Evolutionary conservation across 2,113 vertebrate species (phyloP).

Genomic region (Sturnira hondurensis): DNA sequence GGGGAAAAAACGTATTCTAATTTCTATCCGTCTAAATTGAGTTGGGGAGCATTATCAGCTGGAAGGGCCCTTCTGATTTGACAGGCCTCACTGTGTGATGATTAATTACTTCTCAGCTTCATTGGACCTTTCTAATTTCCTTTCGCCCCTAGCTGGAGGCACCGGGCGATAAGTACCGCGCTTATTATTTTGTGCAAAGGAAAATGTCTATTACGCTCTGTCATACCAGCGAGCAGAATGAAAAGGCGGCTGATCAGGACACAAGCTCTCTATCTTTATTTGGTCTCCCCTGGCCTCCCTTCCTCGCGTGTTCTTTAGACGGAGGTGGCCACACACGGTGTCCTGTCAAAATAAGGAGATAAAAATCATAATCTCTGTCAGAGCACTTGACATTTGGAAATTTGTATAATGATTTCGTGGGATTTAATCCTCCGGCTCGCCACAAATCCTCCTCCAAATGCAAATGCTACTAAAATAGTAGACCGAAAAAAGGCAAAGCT

Average conservation of each 20-base stretch:
- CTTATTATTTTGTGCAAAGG: conserved; percentile 96
- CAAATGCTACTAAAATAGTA: conserved; percentile 76
- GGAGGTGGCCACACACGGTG: conserved; percentile 80
- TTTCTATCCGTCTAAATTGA: conserved; percentile 98
- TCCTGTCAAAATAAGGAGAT: conserved; percentile 84
- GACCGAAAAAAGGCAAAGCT: conserved; percentile 51
- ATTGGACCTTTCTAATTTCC: conserved; percentile 94
- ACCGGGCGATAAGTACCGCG: conserved; percentile 93
- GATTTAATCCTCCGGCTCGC: conserved; percentile 79
- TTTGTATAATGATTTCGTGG: conserved; percentile 82
- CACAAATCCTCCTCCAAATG: conserved; percentile 79
- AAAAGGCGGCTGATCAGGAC: conserved; percentile 81
- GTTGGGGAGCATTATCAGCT: conserved; percentile 97
- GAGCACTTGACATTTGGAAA: conserved; percentile 83
- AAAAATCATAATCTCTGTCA: conserved; percentile 83
- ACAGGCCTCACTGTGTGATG: conserved; percentile 96
- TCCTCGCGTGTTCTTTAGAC: conserved; percentile 49
- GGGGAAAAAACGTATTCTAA: conserved; percentile 96
- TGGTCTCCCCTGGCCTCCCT: conserved; percentile 69
- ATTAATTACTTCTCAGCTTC: conserved; percentile 98
- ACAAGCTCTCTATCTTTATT: conserved; percentile 80
- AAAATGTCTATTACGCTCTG: conserved; percentile 88
- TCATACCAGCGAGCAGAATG: conserved; percentile 84
- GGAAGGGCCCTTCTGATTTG: conserved; percentile 95
- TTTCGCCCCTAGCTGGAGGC: conserved; percentile 94